Base-by-base conservation (phyloP, 2,113 vertebrate genomes). In the Ibidorhyncha struthersii region DNA sequence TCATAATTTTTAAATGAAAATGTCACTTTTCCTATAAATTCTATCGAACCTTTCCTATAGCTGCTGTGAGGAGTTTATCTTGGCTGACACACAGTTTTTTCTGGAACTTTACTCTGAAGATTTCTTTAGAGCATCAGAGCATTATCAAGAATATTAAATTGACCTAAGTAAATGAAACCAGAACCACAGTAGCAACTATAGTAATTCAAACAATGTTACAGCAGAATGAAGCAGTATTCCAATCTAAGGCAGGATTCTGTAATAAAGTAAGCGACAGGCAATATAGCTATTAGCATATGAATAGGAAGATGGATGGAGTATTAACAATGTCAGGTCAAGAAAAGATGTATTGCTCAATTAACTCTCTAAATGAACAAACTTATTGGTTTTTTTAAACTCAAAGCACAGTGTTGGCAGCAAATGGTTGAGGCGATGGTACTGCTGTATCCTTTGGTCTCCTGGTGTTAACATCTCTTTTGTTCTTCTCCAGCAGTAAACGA, bases 1-100 rank as follows among this genome's bases (percentile, higher is more conserved):
- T 79, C 36, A 70, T 61, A n/a, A 20, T 92, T 92, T 96, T 89
- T 18, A 92, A 94, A 95, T 94, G 7, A 95, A 96, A 96, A 88
- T 70, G 62, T 62, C 59, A 40, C 52, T 90, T 94, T 63, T 30
- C 38, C 43, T 72, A 36, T 94, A 71, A 83, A 67, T 94, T 82
- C 30, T 63, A 45, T 30, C 36, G 62, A 93, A 89, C 29, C 15
- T 95, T 79, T 86, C 45, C 70, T 71, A 23, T 63, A 71, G 69
- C 34, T 88, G 27, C 55, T 9, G 9, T 26, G 12, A 86, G 32
- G 38, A 50, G 20, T 59, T 90, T 94, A 71, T 95, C 73, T 94
- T 95, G 59, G 56, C 78, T 87, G 45, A 32, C 86, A 63, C 27
- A 56, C 4, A 15, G 6, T 3, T 79, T 94, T 79, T 86, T 25